These are phyloP conservation scores for Chionomys nivalis DNA, from an alignment of 2,113 vertebrate species.

Conservation along the genomic window DNA sequence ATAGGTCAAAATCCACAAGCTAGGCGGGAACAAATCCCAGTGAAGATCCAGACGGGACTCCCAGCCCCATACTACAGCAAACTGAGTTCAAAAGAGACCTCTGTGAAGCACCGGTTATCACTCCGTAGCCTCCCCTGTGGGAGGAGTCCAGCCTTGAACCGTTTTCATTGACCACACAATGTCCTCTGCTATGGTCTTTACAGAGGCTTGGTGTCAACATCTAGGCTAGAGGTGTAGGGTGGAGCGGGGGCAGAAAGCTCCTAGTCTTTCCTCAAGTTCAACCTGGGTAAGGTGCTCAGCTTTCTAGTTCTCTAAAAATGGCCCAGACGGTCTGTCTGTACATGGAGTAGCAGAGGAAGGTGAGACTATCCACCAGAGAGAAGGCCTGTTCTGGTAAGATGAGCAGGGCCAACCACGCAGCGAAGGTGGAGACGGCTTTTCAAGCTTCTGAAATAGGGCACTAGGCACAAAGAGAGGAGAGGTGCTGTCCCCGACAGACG, in stretches of 20 bases:
- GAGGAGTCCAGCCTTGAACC: neutral
- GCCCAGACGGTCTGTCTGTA: neutral
- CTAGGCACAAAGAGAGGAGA: neutral
- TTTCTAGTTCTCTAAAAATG: neutral
- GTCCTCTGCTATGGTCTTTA: neutral
- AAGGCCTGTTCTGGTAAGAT: neutral
- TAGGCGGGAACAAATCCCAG: neutral
- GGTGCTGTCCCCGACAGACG: slow-evolving; percentile 32
- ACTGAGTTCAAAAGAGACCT: neutral
- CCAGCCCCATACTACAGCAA: neutral
- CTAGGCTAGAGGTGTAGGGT: no score
- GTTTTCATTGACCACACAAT: neutral
- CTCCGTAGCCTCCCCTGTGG: neutral
- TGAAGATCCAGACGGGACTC: neutral
- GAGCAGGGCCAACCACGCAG: neutral
- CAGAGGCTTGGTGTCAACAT: neutral
- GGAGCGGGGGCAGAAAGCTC: neutral
- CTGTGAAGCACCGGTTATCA: neutral
- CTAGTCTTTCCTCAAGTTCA: neutral
- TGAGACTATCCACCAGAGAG: neutral
- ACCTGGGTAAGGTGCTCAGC: neutral
- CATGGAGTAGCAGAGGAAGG: neutral
- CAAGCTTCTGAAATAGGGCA: slow-evolving; percentile 47
- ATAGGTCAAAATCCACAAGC: neutral
- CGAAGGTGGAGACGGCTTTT: neutral